A percentile compares a stretch with the other conserved stretches of the same genome.
These are phyloP conservation scores for Brachionus rotundiformis DNA, from an alignment of 1,140 invertebrate genomes.

Conservation along the genomic window DNA sequence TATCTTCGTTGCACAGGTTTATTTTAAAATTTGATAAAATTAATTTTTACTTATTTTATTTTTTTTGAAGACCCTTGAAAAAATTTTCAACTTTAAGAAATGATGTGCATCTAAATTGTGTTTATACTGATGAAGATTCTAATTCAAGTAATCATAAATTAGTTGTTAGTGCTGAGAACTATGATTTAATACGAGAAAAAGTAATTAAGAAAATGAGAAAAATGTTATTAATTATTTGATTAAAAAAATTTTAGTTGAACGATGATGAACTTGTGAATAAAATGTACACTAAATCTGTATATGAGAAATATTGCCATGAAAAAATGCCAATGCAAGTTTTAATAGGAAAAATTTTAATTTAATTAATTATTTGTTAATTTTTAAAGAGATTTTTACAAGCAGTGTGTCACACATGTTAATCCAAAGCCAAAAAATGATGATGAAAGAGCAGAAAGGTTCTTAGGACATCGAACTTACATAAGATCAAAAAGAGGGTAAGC, in stretches of 20 bases:
- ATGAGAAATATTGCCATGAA: neutral
- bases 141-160: neutral
- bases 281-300: slow-evolving; percentile 30
- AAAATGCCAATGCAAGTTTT: neutral
- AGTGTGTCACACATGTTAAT: neutral
- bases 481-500: slow-evolving; percentile 1
- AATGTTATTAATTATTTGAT: neutral
- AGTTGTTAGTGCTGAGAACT: neutral
- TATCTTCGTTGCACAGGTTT: neutral
- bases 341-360: neutral
- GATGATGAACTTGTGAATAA: neutral
- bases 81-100: neutral
- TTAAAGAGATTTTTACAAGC: neutral
- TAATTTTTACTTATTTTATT: too few relatives aligned
- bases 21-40: neutral
- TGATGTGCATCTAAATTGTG: neutral
- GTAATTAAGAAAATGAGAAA: neutral
- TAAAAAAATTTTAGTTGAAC: neutral
- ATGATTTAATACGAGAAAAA: neutral
- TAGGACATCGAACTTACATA: neutral
- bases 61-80: neutral
- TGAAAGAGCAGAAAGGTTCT: neutral
- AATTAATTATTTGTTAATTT: neutral
- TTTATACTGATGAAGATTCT: neutral
- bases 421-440: neutral